Base-by-base conservation (phyloP, 2,797 vertebrate genomes). In the Sebastiscus albofasciatus region DNA sequence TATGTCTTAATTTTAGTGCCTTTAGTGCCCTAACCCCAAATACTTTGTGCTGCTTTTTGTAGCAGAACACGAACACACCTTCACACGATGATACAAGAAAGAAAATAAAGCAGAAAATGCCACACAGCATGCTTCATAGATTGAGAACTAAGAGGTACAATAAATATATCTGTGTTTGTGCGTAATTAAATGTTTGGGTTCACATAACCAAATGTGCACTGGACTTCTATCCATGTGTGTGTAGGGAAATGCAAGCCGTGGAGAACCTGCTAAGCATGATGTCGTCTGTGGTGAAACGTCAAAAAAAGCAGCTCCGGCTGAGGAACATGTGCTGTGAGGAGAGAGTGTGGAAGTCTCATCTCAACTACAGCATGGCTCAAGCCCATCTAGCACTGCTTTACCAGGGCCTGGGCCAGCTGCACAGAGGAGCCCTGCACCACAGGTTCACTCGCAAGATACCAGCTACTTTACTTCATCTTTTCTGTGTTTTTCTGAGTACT, bases 341-440 rank as follows among this genome's bases (percentile, higher is more conserved):
- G 87, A 94, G 97, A 82, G 95, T 96, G 64, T 99, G 97, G 97
- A 96, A 84, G 80, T 94, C 96, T 77, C 96, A 96, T 74, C 91
- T 98, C 77, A 98, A 99, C 88, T 90, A 97, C 74, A 94, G 81
- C 56, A 39, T 98, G 89, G 97, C 96, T 70, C 76, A 79, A 56
- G 92, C 95, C 70, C 94, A 97, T 85, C 92, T 97, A 72, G 87
- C 82, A 39, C 75, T 96, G 39, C 88, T 98, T 88, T 94, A 94
- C 80, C 93, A 92, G 78, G 87, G 76, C 64, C 67, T 98, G 64
- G 79, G 93, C 9, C 93, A 93, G 54, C 82, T 82, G 22, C 78
- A 49, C 14, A 89, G 86, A 79, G 82, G 82, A 75, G 89, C 88
- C 34, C 67, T 75, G 16, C 88, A 92, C 24, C 79, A 92, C 84